A percentile compares a stretch with the other conserved stretches of the same genome.
phyloP scores from a whole-genome alignment of 2,113 vertebrate genomes.

The Megaceryle torquata region DNA sequence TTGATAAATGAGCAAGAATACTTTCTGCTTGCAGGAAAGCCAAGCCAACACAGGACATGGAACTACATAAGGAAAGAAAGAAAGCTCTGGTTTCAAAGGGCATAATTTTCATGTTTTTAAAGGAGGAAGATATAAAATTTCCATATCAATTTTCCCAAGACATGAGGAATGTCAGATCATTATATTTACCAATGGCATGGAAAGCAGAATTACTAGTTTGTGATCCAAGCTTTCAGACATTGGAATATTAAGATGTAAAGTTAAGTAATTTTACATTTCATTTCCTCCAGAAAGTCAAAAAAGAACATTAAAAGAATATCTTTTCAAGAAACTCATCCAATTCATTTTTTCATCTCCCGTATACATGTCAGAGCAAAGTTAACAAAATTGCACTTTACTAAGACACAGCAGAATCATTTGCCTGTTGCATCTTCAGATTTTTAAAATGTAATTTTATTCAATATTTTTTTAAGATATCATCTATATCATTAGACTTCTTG shows the following conservation, averaged over 20 bases:
- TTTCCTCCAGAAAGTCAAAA: not conserved
- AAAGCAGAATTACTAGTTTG: not conserved
- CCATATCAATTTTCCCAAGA: not conserved
- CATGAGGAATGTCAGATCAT: not conserved
- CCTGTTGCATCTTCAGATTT: not conserved
- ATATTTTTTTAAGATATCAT: conserved; percentile 37
- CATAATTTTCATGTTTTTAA: not conserved
- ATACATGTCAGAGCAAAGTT: not conserved
- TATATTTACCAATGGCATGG: not conserved
- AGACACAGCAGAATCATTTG: not conserved
- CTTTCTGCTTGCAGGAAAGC: conserved; percentile 7
- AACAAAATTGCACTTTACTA: not conserved
- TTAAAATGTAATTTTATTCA: not conserved
- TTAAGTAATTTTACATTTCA: not conserved
- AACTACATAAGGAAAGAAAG: not conserved
- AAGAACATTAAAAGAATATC: not conserved
- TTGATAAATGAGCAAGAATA: conserved; percentile 30
- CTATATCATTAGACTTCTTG: conserved; percentile 33
- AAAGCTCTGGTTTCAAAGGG: not conserved
- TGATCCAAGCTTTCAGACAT: not conserved
- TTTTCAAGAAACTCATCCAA: not conserved
- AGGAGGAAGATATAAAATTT: not conserved
- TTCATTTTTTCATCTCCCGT: not conserved
- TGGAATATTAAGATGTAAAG: not conserved
- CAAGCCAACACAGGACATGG: not conserved